These are phyloP conservation scores for Mythimna albipuncta DNA, from an alignment of 2,888 invertebrate species.

Conservation along the genomic window DNA sequence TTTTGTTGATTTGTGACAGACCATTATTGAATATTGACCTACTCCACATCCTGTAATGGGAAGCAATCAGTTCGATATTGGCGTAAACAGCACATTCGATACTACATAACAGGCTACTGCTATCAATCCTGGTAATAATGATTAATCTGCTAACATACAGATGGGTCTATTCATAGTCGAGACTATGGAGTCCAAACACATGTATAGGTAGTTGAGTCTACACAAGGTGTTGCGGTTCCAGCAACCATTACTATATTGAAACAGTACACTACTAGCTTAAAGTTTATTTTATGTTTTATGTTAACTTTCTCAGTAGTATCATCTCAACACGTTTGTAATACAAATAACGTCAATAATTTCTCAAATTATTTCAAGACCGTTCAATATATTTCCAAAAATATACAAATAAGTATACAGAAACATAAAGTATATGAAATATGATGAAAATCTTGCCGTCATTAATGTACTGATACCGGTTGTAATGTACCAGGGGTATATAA, in stretches of 20 bases:
- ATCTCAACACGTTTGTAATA: background rate
- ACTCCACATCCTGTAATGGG: background rate
- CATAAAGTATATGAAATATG: background rate
- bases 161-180: conserved; percentile 34
- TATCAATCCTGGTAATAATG: conserved; percentile 23
- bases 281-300: background rate
- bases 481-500: conserved; percentile 53
- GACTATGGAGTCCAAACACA: conserved; percentile 5
- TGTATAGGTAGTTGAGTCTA: background rate
- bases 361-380: background rate
- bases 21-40: conserved; percentile 2
- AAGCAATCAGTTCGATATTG: conserved; percentile 16
- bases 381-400: conserved; percentile 4
- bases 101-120: conserved; percentile 5
- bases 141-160: conserved; percentile 1
- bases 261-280: background rate
- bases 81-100: conserved; percentile 4
- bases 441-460: conserved; percentile 36
- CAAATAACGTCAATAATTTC: background rate
- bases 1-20: background rate
- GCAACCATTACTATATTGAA: conserved; percentile 4
- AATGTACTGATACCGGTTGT: conserved; percentile 51
- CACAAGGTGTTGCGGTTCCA: background rate
- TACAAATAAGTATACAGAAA: background rate
- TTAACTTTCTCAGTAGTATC: background rate